These are phyloP conservation scores for Cygnus atratus DNA, from an alignment of 2,113 vertebrate species.

Conservation along the genomic window DNA sequence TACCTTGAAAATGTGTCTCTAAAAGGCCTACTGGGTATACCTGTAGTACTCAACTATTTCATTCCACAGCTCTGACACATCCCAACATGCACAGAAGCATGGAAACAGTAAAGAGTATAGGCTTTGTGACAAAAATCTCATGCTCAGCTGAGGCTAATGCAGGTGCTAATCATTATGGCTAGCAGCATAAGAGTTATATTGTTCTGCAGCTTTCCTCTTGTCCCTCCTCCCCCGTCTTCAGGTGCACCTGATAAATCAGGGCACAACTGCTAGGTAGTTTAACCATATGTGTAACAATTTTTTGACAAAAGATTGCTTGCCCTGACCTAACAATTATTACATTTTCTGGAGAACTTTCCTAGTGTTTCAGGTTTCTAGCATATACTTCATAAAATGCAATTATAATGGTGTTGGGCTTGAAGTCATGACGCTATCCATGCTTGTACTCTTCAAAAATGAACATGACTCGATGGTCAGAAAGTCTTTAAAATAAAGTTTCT, in stretches of 20 bases:
- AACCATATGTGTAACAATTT: not conserved
- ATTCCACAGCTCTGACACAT: not conserved
- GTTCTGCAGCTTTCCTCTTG: not conserved
- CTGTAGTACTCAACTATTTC: not conserved
- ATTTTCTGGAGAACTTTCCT: not conserved
- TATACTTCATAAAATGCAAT: not conserved
- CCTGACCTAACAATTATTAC: not conserved
- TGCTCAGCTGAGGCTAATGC: not conserved
- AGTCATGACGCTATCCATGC: not conserved
- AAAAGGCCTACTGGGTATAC: not conserved
- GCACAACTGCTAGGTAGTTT: not conserved
- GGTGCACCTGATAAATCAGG: constrained; percentile 1
- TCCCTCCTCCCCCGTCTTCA: not conserved
- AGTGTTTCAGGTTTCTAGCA: not conserved
- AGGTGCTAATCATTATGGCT: not conserved
- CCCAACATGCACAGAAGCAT: not conserved
- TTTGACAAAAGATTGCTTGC: not conserved
- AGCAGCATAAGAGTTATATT: not conserved
- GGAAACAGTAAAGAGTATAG: not conserved
- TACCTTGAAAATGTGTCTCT: not conserved
- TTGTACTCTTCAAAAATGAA: not conserved
- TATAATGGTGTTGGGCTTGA: not conserved
- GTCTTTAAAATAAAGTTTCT: not conserved
- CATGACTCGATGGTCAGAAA: not conserved
- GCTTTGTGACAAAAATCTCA: not conserved